Conservation (phyloP, 2,113 vertebrate genomes). For the Rousettus leschenaultii region DNA sequence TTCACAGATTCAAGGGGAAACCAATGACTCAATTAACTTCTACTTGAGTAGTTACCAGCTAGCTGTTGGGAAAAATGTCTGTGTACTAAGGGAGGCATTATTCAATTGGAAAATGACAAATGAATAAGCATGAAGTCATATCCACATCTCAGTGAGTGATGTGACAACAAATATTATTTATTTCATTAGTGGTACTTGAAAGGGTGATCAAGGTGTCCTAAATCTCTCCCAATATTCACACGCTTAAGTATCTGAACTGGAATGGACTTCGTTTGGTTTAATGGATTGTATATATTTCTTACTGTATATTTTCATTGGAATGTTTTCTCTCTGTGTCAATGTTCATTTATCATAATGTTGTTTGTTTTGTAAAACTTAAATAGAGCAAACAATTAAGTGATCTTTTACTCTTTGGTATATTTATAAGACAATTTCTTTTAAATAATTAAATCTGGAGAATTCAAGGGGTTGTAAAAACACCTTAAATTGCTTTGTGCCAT, state of each 20-base stretch:
- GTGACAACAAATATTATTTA: constrained; percentile 81
- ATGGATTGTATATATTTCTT: constrained; percentile 72
- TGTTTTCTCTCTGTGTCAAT: constrained; percentile 74
- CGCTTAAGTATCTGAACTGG: constrained; percentile 49
- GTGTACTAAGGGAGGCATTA: constrained; percentile 71
- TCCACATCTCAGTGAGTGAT: constrained; percentile 75
- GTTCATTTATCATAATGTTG: constrained; percentile 73
- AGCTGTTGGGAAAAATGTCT: constrained; percentile 62
- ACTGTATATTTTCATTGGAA: constrained; percentile 76
- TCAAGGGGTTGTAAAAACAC: constrained; percentile 17
- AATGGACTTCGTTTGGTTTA: constrained; percentile 72
- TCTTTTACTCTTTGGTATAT: constrained; percentile 58
- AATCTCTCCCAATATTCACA: constrained; percentile 40
- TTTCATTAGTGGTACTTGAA: constrained; percentile 77
- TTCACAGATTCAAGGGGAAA: constrained; percentile 67
- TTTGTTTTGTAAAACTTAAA: constrained; percentile 73
- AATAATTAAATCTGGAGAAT: constrained; percentile 59
- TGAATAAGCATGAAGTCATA: constrained; percentile 73
- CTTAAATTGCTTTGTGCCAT: constrained; percentile 40
- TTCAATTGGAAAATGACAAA: constrained; percentile 75
- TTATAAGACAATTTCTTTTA: constrained; percentile 56
- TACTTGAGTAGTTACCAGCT: constrained; percentile 72
- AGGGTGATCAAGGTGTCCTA: constrained; percentile 65
- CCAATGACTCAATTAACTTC: constrained; percentile 79
- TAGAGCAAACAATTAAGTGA: constrained; percentile 65